These are phyloP conservation scores for Clavelina lepadiformis DNA, from an alignment of 23 tunicate genomes.

Conservation along the genomic window DNA sequence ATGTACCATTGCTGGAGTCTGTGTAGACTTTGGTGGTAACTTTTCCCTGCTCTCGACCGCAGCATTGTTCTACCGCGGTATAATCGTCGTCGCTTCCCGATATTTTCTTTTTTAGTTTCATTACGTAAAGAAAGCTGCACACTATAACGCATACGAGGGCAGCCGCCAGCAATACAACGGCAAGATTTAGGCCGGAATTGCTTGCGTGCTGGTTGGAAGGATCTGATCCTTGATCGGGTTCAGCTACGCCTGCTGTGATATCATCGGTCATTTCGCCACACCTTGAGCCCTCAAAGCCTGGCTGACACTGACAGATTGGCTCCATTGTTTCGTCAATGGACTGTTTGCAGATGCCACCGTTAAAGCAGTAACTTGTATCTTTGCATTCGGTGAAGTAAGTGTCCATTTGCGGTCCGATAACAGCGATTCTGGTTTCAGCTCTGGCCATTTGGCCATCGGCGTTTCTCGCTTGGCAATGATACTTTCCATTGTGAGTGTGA, in stretches of 20 bases:
- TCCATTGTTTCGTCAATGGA: neutral
- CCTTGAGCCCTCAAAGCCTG: slow-evolving; percentile 25
- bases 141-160: slow-evolving; percentile 17
- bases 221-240: neutral
- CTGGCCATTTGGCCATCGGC: slow-evolving; percentile 20
- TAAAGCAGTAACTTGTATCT: slow-evolving; percentile 28
- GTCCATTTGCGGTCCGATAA: slow-evolving; percentile 25
- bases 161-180: slow-evolving; percentile 13
- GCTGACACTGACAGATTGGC: slow-evolving; percentile 15
- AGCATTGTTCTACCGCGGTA: neutral
- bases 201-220: neutral
- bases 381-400: slow-evolving; percentile 6
- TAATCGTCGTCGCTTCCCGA: neutral
- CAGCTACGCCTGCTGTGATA: neutral
- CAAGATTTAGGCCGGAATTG: slow-evolving; percentile 17
- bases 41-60: neutral
- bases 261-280: slow-evolving; percentile 21
- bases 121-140: slow-evolving; percentile 1
- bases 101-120: neutral
- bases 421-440: slow-evolving; percentile 17
- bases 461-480: slow-evolving; percentile 33
- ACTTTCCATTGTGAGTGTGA: slow-evolving; percentile 37
- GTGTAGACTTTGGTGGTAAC: neutral
- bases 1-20: no score
- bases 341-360: slow-evolving; percentile 43